phyloP scores from a whole-genome alignment of 2,113 vertebrate genomes.

The Otus sunia region DNA sequence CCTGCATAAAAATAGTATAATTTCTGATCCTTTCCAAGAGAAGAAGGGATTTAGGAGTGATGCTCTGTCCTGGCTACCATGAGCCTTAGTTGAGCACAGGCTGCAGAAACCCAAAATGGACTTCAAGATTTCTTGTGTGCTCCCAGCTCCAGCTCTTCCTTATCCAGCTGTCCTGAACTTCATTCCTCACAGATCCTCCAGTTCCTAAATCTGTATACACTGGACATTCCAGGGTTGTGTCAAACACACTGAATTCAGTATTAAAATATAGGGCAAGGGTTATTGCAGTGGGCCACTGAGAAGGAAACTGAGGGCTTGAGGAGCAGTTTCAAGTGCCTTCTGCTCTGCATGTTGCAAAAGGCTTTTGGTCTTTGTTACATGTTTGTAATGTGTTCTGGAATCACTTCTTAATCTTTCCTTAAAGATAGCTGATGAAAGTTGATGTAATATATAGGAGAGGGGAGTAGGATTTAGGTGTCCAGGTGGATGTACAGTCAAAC shows the following conservation, averaged over 20 bases:
- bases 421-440: neutral
- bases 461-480: neutral
- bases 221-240: conserved; percentile 37
- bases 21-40: neutral
- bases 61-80: neutral
- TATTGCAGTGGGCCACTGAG: neutral
- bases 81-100: neutral
- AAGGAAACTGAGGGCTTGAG: neutral
- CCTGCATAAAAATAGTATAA: neutral
- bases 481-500: neutral
- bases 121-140: neutral
- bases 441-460: neutral
- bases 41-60: neutral
- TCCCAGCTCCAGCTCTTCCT: neutral
- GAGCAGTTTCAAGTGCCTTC: neutral
- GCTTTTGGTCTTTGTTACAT: neutral
- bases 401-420: neutral
- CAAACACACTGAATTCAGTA: neutral
- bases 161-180: conserved; percentile 14
- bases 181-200: conserved; percentile 45
- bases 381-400: neutral
- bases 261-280: conserved; percentile 29
- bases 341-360: conserved; percentile 16
- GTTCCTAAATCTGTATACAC: conserved; percentile 47
- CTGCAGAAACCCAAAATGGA: neutral